phyloP scores from a whole-genome alignment of 2,113 vertebrate genomes.

The Condylura cristata region DNA sequence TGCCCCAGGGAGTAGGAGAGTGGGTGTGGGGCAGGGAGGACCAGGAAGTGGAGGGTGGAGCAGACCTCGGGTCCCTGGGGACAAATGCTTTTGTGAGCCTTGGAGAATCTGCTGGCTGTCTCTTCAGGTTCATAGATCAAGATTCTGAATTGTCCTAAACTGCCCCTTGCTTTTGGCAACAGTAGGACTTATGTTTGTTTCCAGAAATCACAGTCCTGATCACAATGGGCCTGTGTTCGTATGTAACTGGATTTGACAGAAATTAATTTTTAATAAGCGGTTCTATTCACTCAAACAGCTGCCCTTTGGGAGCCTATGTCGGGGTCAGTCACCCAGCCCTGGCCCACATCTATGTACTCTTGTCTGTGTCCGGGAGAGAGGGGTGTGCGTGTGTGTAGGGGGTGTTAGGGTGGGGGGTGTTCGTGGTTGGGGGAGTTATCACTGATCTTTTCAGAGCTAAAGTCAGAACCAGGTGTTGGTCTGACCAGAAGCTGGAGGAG shows the following conservation, averaged over 20 bases:
- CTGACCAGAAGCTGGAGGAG: background rate
- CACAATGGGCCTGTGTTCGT: slow-evolving; percentile 75
- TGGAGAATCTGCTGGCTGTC: slow-evolving; percentile 17
- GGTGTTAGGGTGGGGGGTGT: background rate
- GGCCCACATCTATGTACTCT: background rate
- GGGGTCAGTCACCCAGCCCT: background rate
- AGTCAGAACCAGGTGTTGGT: background rate
- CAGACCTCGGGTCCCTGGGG: background rate
- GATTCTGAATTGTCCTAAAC: slow-evolving; percentile 64
- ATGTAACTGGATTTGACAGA: slow-evolving; percentile 70
- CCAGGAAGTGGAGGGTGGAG: background rate
- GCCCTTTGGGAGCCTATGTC: slow-evolving; percentile 46
- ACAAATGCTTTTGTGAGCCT: slow-evolving; percentile 64
- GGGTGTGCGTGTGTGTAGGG: background rate
- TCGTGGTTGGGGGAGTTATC: background rate
- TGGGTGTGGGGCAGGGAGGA: background rate
- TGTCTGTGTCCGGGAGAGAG: background rate
- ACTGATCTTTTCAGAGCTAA: background rate
- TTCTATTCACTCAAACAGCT: slow-evolving; percentile 73
- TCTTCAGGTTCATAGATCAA: slow-evolving; percentile 19
- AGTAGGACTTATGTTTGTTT: slow-evolving; percentile 70
- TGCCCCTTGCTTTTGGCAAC: slow-evolving; percentile 71
- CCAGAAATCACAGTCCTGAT: slow-evolving; percentile 63
- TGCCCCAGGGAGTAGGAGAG: background rate
- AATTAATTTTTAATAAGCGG: slow-evolving; percentile 79